Conservation (phyloP, 2,797 vertebrate genomes). For the Columba guinea region DNA sequence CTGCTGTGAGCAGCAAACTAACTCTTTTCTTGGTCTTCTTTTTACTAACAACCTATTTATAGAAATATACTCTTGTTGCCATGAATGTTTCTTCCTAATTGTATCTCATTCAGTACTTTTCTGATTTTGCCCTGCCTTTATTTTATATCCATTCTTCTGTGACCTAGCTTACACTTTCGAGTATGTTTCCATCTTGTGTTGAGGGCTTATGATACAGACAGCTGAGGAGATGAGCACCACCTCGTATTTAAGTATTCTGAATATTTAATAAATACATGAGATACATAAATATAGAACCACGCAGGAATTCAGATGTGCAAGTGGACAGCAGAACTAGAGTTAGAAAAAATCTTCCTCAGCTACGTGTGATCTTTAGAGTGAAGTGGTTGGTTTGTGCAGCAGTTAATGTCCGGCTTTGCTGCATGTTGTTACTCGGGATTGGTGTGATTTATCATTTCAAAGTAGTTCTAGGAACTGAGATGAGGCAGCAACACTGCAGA, state of each 20-base stretch:
- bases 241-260: neutral
- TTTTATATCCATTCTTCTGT: neutral
- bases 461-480: neutral
- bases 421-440: neutral
- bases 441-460: constrained; percentile 10
- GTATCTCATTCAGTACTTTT: neutral
- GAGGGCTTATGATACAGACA: neutral
- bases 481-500: neutral
- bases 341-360: neutral
- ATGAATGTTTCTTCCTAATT: neutral
- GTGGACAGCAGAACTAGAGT: neutral
- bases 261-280: neutral
- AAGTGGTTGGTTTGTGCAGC: neutral
- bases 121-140: neutral
- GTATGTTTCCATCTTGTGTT: neutral
- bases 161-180: neutral
- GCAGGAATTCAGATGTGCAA: neutral
- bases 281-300: neutral
- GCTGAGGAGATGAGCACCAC: neutral
- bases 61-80: neutral
- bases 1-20: neutral
- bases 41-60: neutral
- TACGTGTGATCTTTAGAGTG: neutral
- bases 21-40: neutral
- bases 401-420: neutral